Base-by-base conservation (phyloP, 2,113 vertebrate genomes). In the Mesembrinibis cayennensis region DNA sequence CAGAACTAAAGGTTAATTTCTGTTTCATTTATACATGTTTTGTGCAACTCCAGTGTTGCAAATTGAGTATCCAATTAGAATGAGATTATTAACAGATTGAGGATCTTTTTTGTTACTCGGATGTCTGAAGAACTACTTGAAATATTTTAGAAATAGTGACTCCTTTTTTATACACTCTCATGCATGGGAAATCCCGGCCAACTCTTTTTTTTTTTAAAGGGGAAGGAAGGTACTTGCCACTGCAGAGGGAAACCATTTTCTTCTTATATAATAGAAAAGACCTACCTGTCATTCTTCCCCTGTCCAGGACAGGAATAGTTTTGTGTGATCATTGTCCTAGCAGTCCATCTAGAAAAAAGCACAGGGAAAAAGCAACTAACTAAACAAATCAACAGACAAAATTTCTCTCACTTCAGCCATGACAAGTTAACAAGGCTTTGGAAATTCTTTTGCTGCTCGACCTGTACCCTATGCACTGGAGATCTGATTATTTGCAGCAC, bases 1-100 rank as follows among this genome's bases (percentile, higher is more conserved):
- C 12, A 93, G 93, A 96, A 95, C 80, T 94, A 97, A 98, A 98
- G 97, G 97, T 98, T 98, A 98, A 98, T 98, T 98, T 95, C 88
- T 95, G 49, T 95, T 97, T 97, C 96, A 95, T 97, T 98, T 97
- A 82, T 84, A 84, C 59, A 59, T 74, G 77, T 82, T 90, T 97
- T 97, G 58, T 94, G 83, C 74, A 97, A 96, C 87, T 97, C 82
- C 78, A 95, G 50, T 74, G 95, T 90, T 97, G 89, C 95, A 95
- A 96, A 95, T 80, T 67, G 70, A 95, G 45, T 71, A 96, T 93
- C 91, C 96, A 97, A 97, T 97, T 98, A 97, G 95, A 97, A 97
- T 72, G 53, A 91, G 73, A 93, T 95, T 95, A 97, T 97, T 84
- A 97, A 95, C 34, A 97, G 85, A 90, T 15, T 82, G 92, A 96